Evolutionary conservation across 1,140 invertebrate genomes (phyloP), one percentile per base, ranked within the genome.

Genomic region (Coelopa frigida): DNA sequence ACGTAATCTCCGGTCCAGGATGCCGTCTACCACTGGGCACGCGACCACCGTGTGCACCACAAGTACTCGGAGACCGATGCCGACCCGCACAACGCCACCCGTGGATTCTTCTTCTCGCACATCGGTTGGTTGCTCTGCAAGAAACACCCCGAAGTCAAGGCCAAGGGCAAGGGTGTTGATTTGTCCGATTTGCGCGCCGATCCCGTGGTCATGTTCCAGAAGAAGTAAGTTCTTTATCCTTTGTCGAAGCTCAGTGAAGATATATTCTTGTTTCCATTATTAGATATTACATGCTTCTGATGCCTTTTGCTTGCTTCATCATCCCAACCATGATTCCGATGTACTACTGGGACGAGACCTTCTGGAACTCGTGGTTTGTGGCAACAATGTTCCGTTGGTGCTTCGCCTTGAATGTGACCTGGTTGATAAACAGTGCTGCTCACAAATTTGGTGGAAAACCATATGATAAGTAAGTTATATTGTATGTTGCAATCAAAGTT

Each of bases 1-100:
- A 2, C 62, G n/a, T n/a, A n/a, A 37, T 72, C 92, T 15, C 87
- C 92, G 8, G 85, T 89, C 64, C 70, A 94, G 87, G 92, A 95
- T 70, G 78, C 85, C 35, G 83, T 88, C 7, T 80, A 87, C 47
- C 89, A 94, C 64, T 96, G 92, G 92, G 77, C 82, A 0, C 75
- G 92, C 48, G 91, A 95, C 67, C 93, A 97, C 69, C 76, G 93
- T 50, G 85, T 94, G 51, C 93, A 97, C 67, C 92, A 96, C 73
- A 95, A 95, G 66, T 95, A 82, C 72, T 86, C 83, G 3, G 92
- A 96, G 68, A 95, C 93, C 0, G 79, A 94, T 65, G 92, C 90
- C 2, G 92, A 96, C 70, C 92, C 93, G 1, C 90, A 95, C 59
- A 94, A 95, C 65, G 87, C 89, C 4, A 88, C 77, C 17, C 75